Conservation (phyloP, 1,140 invertebrate genomes). For the Psilanteris sp. region DNA sequence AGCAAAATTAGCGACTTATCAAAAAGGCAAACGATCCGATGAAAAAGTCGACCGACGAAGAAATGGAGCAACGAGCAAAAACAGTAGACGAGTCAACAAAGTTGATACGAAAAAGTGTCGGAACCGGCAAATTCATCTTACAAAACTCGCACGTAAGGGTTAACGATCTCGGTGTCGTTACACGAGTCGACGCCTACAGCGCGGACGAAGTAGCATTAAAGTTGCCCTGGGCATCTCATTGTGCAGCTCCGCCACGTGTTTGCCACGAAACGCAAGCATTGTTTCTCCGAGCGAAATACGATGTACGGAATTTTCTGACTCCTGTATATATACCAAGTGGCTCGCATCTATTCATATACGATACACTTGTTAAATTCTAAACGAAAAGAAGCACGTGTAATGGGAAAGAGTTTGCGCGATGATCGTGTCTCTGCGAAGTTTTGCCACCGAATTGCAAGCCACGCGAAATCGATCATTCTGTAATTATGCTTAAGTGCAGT, state of each 20-base stretch:
- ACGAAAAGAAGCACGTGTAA: constrained; percentile 42
- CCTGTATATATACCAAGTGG: constrained; percentile 15
- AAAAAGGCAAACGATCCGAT: too few species aligned
- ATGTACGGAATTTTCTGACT: constrained; percentile 46
- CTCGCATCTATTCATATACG: constrained; percentile 52
- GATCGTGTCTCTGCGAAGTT: constrained; percentile 28
- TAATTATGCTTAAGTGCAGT: constrained; percentile 36
- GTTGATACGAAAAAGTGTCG: constrained; percentile 41
- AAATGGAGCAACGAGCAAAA: constrained; percentile 2
- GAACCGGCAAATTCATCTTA: constrained; percentile 55
- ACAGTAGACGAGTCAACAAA: constrained; percentile 27
- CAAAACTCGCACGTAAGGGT: constrained; percentile 61
- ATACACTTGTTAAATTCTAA: constrained; percentile 52
- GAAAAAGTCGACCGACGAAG: constrained; percentile 1
- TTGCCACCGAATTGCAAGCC: too few species aligned
- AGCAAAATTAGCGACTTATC: too few species aligned
- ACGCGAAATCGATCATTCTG: constrained; percentile 43
- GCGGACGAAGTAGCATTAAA: constrained; percentile 58
- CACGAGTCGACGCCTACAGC: constrained; percentile 56
- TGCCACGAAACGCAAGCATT: constrained; percentile 56
- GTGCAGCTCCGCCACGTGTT: constrained; percentile 51
- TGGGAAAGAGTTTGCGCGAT: constrained; percentile 29
- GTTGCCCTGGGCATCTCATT: constrained; percentile 62
- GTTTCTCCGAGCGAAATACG: constrained; percentile 57
- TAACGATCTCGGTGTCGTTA: constrained; percentile 58